Evolutionary conservation across 2,797 vertebrate species (phyloP).

Genomic region (Sebastes cheni): DNA sequence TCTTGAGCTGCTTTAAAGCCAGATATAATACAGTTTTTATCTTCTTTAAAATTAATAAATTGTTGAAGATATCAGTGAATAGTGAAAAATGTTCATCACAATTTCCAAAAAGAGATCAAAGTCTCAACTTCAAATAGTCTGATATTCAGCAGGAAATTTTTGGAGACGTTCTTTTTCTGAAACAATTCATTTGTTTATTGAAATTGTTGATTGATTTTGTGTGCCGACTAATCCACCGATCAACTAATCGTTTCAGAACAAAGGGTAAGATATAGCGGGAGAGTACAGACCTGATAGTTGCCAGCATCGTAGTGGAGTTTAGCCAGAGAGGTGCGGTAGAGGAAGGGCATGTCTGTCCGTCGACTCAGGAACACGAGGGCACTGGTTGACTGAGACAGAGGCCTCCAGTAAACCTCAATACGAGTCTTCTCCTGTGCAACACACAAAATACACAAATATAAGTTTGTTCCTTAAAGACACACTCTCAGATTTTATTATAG

Average conservation of each 20-base stretch:
- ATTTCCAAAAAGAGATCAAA: not conserved
- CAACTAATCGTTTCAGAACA: not conserved
- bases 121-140: not conserved
- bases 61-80: not conserved
- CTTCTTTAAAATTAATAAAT: not conserved
- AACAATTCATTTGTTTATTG: not conserved
- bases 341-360: constrained; percentile 83
- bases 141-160: too few relatives aligned
- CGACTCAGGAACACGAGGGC: constrained; percentile 87
- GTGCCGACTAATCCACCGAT: not conserved
- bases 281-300: constrained; percentile 57
- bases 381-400: constrained; percentile 70
- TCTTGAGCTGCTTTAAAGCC: not conserved
- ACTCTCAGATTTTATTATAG: not conserved
- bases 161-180: not conserved
- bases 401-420: constrained; percentile 85
- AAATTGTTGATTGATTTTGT: not conserved
- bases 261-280: not conserved
- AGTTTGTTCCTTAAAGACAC: not conserved
- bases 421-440: constrained; percentile 76
- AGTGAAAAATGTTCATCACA: not conserved
- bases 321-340: constrained; percentile 77
- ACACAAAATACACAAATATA: not conserved
- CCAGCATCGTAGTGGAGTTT: constrained; percentile 74
- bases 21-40: not conserved